Conservation (phyloP, 2,113 vertebrate species). For the Lonchura striata region DNA sequence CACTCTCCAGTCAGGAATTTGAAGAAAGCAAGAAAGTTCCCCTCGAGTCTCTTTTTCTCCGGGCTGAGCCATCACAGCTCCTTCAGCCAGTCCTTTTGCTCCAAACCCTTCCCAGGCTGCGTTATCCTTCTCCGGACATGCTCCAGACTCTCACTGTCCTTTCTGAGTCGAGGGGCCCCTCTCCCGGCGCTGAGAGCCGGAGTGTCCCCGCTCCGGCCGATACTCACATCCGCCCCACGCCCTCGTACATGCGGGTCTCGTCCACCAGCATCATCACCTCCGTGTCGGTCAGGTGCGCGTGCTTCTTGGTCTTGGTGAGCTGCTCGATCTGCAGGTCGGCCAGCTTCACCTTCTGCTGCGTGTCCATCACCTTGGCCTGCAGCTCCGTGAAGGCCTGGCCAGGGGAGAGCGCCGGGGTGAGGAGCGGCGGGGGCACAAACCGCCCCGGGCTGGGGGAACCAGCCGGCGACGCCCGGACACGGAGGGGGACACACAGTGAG, state of each 20-base stretch:
- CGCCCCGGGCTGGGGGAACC: accelerated
- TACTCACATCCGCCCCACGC: slow-evolving; percentile 95
- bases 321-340: slow-evolving; percentile 96
- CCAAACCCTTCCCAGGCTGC: background rate
- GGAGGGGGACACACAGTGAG: no score
- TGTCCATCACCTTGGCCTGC: slow-evolving; percentile 95
- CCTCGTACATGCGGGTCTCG: slow-evolving; percentile 92
- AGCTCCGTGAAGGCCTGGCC: slow-evolving; percentile 90
- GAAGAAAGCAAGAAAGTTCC: background rate
- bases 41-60: background rate
- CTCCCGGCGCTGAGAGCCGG: background rate
- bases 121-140: background rate
- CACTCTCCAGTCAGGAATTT: background rate
- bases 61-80: background rate
- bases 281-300: slow-evolving; percentile 85
- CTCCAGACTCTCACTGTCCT: background rate
- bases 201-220: background rate
- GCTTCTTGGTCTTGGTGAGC: slow-evolving; percentile 90
- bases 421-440: background rate
- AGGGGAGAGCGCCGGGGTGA: background rate
- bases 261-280: slow-evolving; percentile 85
- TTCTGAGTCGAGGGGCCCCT: accelerated
- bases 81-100: background rate
- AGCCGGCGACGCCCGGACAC: background rate
- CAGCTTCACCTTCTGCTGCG: slow-evolving; percentile 94